phyloP scores from a whole-genome alignment of 2,888 invertebrate genomes.

The Flexamia atlantica region DNA sequence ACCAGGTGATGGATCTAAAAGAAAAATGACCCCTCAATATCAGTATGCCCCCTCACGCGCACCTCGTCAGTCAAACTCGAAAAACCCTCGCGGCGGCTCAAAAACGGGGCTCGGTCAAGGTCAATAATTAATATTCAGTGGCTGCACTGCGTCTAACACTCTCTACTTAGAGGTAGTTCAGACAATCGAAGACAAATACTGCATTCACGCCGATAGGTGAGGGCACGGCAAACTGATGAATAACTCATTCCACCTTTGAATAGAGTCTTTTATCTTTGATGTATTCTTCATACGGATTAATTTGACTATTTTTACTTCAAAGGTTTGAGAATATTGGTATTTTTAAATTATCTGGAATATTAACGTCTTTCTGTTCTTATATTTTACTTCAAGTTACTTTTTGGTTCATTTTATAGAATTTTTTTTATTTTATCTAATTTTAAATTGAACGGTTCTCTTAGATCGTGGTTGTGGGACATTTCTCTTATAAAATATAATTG shows the following conservation, averaged over 20 bases:
- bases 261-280: not conserved
- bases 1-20: not conserved
- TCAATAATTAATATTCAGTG: conserved; percentile 35
- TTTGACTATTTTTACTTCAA: no score
- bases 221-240: conserved; percentile 2
- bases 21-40: conserved; percentile 6
- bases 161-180: not conserved
- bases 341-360: no score
- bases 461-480: no score
- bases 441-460: no score
- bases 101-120: conserved; percentile 10
- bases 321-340: no score
- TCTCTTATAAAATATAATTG: no score
- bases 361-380: no score
- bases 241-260: not conserved
- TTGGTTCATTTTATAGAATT: no score
- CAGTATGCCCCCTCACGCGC: not conserved
- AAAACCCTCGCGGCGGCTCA: not conserved
- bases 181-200: conserved; percentile 2
- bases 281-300: not conserved
- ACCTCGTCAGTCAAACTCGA: not conserved
- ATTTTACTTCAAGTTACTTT: no score
- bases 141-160: not conserved
- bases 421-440: no score
- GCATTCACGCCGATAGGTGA: conserved; percentile 2